These are phyloP conservation scores for Paracyclopina nana DNA, from an alignment of 1,140 invertebrate genomes.

Conservation along the genomic window DNA sequence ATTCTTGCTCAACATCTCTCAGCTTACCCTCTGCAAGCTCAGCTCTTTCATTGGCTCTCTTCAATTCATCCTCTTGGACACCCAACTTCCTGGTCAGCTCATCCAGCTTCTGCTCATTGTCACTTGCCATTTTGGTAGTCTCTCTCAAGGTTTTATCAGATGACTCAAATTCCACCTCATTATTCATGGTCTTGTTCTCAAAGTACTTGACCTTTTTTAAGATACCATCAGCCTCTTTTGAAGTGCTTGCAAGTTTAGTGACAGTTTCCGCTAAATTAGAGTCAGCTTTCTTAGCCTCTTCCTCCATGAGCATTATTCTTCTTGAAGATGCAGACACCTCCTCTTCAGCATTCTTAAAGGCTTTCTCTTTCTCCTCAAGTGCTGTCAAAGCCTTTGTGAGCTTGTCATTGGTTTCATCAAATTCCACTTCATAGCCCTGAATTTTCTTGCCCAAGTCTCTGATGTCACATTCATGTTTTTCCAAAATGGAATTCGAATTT, in stretches of 20 bases:
- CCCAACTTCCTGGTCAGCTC: constrained; percentile 11
- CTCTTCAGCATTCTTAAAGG: constrained; percentile 12
- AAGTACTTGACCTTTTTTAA: constrained; percentile 14
- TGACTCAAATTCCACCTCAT: constrained; percentile 13
- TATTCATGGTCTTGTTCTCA: constrained; percentile 15
- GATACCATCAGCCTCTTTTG: constrained; percentile 14
- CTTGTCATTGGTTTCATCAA: constrained; percentile 16
- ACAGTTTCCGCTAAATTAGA: constrained; percentile 15
- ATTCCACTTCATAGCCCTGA: constrained; percentile 7
- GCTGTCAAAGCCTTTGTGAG: constrained; percentile 7
- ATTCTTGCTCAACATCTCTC: constrained; percentile 14
- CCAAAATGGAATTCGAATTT: background rate
- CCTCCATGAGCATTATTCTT: constrained; percentile 15
- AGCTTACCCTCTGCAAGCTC: constrained; percentile 14
- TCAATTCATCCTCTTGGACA: constrained; percentile 14
- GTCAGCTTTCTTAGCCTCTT: constrained; percentile 15
- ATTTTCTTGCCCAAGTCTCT: constrained; percentile 14
- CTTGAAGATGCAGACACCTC: constrained; percentile 9
- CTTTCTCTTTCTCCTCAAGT: constrained; percentile 15
- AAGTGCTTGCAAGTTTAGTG: constrained; percentile 10
- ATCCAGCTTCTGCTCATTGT: constrained; percentile 14
- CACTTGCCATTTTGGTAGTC: constrained; percentile 15
- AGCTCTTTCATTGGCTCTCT: constrained; percentile 11
- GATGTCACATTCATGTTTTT: constrained; percentile 16
- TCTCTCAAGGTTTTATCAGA: constrained; percentile 12